Evolutionary conservation across 2,888 invertebrate species (phyloP).

Genomic region (Linhomoeus sp.): DNA sequence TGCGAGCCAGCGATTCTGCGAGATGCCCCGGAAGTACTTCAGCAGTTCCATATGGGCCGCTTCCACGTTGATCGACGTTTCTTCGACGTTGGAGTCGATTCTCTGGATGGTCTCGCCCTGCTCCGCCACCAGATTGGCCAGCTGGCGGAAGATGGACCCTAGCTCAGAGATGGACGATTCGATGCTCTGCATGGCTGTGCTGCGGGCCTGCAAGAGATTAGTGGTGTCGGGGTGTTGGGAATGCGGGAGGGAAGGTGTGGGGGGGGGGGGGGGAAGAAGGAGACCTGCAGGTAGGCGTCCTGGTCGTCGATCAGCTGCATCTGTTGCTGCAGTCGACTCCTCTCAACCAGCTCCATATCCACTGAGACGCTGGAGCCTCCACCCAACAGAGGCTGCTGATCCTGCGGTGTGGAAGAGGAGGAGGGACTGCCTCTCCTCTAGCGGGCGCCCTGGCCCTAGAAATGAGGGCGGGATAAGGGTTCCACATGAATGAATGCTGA

Average conservation of each 20-base stretch:
- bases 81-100: constrained; percentile 88
- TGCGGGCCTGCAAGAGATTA: too few relatives aligned
- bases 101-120: constrained; percentile 73
- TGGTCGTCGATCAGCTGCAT: constrained; percentile 52
- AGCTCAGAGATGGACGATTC: constrained; percentile 75
- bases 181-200: constrained; percentile 96
- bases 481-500: too few relatives aligned
- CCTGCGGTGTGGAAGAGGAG: too few relatives aligned
- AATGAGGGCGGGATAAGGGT: too few relatives aligned
- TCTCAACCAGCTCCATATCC: constrained; percentile 44
- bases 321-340: constrained; percentile 37
- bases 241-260: too few relatives aligned
- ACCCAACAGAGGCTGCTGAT: background rate
- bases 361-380: constrained; percentile 42
- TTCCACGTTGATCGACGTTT: constrained; percentile 85
- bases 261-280: too few relatives aligned
- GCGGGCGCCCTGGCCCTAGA: too few relatives aligned
- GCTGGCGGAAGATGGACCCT: constrained; percentile 67
- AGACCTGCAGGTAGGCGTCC: constrained; percentile 71
- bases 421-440: too few relatives aligned
- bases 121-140: constrained; percentile 69
- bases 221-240: too few relatives aligned
- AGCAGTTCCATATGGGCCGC: constrained; percentile 90
- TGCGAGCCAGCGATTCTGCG: constrained; percentile 95
- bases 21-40: constrained; percentile 88